These are phyloP conservation scores for Pygoscelis adeliae DNA, from an alignment of 2,113 vertebrate species.

Conservation along the genomic window DNA sequence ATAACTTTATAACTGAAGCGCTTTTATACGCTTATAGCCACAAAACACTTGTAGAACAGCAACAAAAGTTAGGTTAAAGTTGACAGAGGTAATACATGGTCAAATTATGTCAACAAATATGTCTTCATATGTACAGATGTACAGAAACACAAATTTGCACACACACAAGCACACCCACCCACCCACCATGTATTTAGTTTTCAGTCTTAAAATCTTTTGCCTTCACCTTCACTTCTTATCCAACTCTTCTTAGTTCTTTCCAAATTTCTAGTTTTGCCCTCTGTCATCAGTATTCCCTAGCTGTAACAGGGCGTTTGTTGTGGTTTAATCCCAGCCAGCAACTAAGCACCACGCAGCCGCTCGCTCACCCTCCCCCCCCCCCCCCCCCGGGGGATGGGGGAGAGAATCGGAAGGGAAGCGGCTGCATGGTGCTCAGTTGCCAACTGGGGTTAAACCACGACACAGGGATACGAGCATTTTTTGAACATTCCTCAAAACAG, in stretches of 20 bases:
- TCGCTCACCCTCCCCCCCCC: too few relatives aligned
- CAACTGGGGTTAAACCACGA: too few relatives aligned
- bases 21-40: background rate
- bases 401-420: too few relatives aligned
- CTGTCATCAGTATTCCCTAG: background rate
- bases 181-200: rapidly evolving
- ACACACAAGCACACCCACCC: rapidly evolving
- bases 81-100: background rate
- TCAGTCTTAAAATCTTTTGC: background rate
- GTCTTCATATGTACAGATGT: background rate
- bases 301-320: background rate
- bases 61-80: background rate
- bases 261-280: background rate
- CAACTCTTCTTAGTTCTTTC: background rate
- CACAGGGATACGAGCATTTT: too few relatives aligned
- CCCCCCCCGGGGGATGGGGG: too few relatives aligned
- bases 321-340: too few relatives aligned
- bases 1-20: too few relatives aligned
- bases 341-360: too few relatives aligned
- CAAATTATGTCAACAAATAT: background rate
- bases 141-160: background rate
- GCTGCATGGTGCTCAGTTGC: too few relatives aligned
- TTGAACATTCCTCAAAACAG: too few relatives aligned
- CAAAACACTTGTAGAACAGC: background rate
- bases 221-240: background rate